Evolutionary conservation across 2,113 vertebrate genomes (phyloP).

Genomic region (Anguilla japonica): DNA sequence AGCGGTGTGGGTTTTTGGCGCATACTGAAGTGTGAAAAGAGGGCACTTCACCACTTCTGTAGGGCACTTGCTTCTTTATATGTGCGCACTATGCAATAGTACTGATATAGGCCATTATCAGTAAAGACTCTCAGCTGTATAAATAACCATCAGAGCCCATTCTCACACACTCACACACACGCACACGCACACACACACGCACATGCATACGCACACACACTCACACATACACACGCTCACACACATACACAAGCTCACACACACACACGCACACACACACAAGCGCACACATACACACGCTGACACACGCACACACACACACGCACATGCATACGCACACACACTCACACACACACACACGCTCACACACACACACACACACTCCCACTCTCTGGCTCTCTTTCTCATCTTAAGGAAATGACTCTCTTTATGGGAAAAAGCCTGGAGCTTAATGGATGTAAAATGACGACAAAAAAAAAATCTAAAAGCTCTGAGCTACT

Average conservation of each 20-base stretch:
- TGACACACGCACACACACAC: background rate
- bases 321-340: background rate
- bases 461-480: background rate
- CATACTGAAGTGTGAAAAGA: too few species aligned
- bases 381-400: constrained; percentile 14
- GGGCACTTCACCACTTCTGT: too few species aligned
- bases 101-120: background rate
- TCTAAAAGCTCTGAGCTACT: background rate
- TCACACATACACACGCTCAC: background rate
- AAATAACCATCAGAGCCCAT: background rate
- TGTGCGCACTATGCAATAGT: background rate
- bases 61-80: background rate
- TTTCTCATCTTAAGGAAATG: constrained; percentile 52
- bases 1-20: too few species aligned
- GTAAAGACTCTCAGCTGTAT: background rate
- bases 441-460: constrained; percentile 58
- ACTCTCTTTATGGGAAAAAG: constrained; percentile 56
- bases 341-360: constrained; percentile 13
- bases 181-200: background rate
- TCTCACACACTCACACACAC: background rate
- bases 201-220: constrained; percentile 15
- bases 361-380: constrained; percentile 23
- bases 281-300: too few species aligned
- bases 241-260: background rate
- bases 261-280: constrained; percentile 17